Percentiles rank a stretch among this genome's conserved stretches.
phyloP scores from a whole-genome alignment of 2,888 invertebrate genomes.

The Andrena trimmerana region DNA sequence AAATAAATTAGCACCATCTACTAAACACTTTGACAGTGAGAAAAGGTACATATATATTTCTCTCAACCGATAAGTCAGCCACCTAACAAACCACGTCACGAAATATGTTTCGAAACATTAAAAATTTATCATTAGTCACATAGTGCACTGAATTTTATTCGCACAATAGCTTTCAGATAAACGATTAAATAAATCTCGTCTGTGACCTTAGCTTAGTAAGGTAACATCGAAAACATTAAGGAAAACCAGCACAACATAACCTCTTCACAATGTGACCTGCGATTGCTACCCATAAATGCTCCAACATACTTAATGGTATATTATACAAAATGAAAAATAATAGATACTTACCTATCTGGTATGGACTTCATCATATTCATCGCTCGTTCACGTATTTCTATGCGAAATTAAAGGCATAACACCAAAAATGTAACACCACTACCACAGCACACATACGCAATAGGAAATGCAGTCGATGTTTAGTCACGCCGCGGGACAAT shows the following conservation, averaged over 20 bases:
- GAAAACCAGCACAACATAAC: constrained; percentile 75
- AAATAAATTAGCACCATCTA: constrained; percentile 20
- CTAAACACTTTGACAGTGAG: not conserved
- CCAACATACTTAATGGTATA: not conserved
- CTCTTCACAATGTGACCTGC: constrained; percentile 66
- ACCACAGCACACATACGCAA: constrained; percentile 62
- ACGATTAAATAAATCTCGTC: not conserved
- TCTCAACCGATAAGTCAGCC: constrained; percentile 35
- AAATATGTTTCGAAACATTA: constrained; percentile 16
- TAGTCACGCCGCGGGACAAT: constrained; percentile 57
- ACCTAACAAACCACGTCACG: constrained; percentile 6
- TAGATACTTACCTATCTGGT: constrained; percentile 76
- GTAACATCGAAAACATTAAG: constrained; percentile 15
- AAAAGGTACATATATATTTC: not conserved
- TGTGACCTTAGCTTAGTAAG: not conserved
- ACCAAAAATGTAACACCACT: constrained; percentile 66
- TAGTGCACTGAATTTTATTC: not conserved
- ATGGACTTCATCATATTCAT: constrained; percentile 73
- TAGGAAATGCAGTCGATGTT: constrained; percentile 39
- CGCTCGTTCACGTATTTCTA: constrained; percentile 52
- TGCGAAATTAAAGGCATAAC: constrained; percentile 59
- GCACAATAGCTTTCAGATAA: not conserved
- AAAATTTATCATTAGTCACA: constrained; percentile 17
- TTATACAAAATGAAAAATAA: constrained; percentile 3
- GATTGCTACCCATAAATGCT: constrained; percentile 21